Conservation (phyloP, 2,888 invertebrate species). For the Hemistola chrysoprasaria region DNA sequence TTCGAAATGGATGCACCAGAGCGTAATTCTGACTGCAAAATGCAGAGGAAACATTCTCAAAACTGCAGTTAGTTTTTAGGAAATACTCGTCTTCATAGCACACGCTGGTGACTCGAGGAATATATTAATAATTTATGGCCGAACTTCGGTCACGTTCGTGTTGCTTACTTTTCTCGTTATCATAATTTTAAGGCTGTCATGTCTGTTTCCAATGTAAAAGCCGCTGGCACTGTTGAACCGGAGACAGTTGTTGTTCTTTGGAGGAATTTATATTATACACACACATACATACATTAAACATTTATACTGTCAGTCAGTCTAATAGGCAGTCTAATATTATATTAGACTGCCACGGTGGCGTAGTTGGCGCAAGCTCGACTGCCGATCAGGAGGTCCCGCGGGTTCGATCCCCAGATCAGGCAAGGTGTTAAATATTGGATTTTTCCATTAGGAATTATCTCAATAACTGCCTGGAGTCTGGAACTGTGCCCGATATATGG, state of each 20-base stretch:
- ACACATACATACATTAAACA: no score
- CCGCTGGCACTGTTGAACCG: not conserved
- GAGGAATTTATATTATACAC: not conserved
- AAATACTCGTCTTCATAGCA: conserved; percentile 7
- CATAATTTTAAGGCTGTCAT: conserved; percentile 61
- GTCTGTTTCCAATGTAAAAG: conserved; percentile 33
- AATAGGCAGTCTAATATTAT: no score
- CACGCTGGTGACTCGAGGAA: conserved; percentile 30
- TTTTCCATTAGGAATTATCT: no score
- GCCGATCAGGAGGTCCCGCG: no score
- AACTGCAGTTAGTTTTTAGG: conserved; percentile 1
- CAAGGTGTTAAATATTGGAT: no score
- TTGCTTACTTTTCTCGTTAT: conserved; percentile 59
- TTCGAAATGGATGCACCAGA: no score
- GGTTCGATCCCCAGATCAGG: no score
- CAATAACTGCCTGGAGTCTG: no score
- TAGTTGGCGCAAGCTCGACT: no score
- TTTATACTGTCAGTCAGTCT: no score
- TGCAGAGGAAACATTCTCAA: not conserved
- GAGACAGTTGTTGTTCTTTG: conserved; percentile 1
- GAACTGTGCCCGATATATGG: no score
- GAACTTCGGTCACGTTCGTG: conserved; percentile 49
- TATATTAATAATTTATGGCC: conserved; percentile 58
- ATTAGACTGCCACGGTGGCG: no score
- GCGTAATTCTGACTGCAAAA: not conserved